Conservation (phyloP, 1,140 invertebrate species). For the Saccostrea cuccullata region DNA sequence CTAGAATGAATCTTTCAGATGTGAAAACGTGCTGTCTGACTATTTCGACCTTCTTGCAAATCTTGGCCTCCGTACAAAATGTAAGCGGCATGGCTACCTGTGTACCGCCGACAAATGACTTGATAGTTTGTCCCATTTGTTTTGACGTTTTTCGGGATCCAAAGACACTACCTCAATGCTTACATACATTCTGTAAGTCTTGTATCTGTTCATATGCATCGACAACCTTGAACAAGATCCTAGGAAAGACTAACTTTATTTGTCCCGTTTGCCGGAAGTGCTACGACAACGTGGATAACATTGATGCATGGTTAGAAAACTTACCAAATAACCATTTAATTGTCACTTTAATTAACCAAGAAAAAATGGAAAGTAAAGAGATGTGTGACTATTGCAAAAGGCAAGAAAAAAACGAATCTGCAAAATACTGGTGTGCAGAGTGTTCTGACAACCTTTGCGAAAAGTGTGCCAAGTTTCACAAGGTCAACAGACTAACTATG, state of each 20-base stretch:
- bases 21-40: background rate
- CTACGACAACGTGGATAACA: no score
- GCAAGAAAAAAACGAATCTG: background rate
- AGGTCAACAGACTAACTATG: background rate
- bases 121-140: conserved; percentile 4
- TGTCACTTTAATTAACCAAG: conserved; percentile 21
- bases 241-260: background rate
- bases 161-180: background rate
- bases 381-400: conserved; percentile 23
- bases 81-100: background rate
- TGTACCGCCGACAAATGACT: background rate
- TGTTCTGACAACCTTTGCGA: conserved; percentile 12
- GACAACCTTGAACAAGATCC: background rate
- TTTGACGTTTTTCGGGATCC: background rate
- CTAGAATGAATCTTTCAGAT: background rate
- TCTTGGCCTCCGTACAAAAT: background rate
- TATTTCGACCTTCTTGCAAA: background rate
- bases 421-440: no score
- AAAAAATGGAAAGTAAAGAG: conserved; percentile 1
- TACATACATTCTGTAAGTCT: conserved; percentile 31
- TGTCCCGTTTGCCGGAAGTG: no score
- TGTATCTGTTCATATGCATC: conserved; percentile 3
- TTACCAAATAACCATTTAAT: no score
- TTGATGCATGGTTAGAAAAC: no score
- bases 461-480: conserved; percentile 12